A percentile compares a stretch with the other conserved stretches of the same genome.
These are phyloP conservation scores for Neotoma lepida DNA, from an alignment of 2,113 vertebrate species.

Conservation along the genomic window DNA sequence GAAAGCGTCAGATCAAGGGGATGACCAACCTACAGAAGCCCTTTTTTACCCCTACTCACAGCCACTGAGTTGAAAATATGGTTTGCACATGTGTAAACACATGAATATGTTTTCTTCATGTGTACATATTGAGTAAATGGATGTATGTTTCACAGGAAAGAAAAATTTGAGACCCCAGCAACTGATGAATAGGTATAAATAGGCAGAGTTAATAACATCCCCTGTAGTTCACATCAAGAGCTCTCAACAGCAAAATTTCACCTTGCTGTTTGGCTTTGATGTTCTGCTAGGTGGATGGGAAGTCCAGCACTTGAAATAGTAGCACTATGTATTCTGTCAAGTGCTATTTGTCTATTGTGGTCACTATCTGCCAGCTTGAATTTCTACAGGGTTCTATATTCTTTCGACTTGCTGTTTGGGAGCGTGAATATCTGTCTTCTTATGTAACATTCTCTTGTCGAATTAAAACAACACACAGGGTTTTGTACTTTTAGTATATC, in stretches of 20 bases:
- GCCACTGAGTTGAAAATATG: conserved; percentile 39
- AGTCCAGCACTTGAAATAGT: conserved; percentile 6
- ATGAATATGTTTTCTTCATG: background rate
- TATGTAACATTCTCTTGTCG: conserved; percentile 25
- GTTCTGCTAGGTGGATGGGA: background rate
- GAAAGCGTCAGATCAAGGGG: background rate
- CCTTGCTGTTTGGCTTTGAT: conserved; percentile 7
- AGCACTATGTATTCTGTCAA: conserved; percentile 30
- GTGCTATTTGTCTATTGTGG: conserved; percentile 29
- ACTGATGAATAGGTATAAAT: background rate
- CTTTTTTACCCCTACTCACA: background rate
- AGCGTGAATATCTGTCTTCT: conserved; percentile 13
- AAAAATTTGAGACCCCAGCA: background rate
- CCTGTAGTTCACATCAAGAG: background rate
- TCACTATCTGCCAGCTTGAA: conserved; percentile 30
- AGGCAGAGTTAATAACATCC: background rate
- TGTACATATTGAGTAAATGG: background rate
- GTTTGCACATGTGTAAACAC: background rate
- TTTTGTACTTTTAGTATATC: conserved; percentile 42
- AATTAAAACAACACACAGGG: background rate
- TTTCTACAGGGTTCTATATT: conserved; percentile 51
- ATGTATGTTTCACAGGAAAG: background rate
- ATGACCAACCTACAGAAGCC: background rate
- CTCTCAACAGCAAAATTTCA: conserved; percentile 42
- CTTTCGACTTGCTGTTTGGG: background rate